Evolutionary conservation across 2,888 invertebrate genomes (phyloP), one percentile per base, ranked within the genome.

Genomic region (Magallana nippona): DNA sequence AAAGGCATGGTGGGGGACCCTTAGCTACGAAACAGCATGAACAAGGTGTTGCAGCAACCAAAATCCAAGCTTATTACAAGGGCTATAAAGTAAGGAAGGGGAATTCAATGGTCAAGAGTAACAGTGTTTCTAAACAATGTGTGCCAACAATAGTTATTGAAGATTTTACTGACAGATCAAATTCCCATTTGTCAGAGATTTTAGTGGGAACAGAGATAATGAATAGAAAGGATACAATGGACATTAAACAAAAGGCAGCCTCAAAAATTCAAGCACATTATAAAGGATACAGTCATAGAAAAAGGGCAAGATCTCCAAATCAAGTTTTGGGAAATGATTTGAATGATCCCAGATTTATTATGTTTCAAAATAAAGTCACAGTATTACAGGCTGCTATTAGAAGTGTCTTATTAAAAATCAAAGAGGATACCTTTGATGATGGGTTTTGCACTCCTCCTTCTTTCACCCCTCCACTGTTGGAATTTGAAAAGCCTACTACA

Each of bases 221-320:
- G 10, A 32, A 58, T 57, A 19, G 15, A 15, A 22, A 22, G 11
- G 81, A 55, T 44, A n/a, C 55, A 19, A 81, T 81, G n/a, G 44
- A 60, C 60, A 63, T 44, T 5, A 13, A 86, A 27, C 78, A 85
- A 56, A 62, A 83, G 19, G 92, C 92, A 55, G 92, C 92, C n/a
- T 82, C 86, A 10, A 91, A 89, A 87, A 92, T 92, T 83, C 92
- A 92, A 84, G 88, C 91, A 44, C 82, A 86, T 55, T 91, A 86
- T 63, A 86, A 86, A 79, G 90, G 90, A 44, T 86, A 86, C 81
- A 83, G 86, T 57, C 71, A 83, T 19, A 84, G 90, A 27, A 86
- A 89, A 63, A 80, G 17, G 55, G n/a, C 57, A 44, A 62, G 77
- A 17, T 27, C 32, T 32, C 22, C 56, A 32, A 32, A 77, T 63